Percentiles rank a stretch among this genome's conserved stretches.
phyloP scores from a whole-genome alignment of 2,113 vertebrate species.

The Gnathonemus echidnorhynchus region DNA sequence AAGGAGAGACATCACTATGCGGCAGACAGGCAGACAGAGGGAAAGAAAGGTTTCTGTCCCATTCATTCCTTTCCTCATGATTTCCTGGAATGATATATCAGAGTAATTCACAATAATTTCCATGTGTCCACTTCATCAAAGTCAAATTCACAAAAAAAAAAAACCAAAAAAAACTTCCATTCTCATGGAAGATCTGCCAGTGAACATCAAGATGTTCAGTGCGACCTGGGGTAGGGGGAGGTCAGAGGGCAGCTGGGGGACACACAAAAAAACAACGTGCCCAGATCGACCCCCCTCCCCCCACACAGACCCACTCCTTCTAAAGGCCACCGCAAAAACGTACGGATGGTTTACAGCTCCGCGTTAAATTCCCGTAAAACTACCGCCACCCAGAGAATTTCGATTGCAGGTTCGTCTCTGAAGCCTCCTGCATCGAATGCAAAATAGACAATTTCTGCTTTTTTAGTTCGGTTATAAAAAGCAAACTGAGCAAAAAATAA shows the following conservation, averaged over 20 bases:
- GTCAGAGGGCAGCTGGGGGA: conserved; percentile 3
- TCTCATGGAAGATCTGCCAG: neutral
- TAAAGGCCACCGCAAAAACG: neutral
- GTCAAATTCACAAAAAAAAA: neutral
- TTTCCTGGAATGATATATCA: conserved; percentile 76
- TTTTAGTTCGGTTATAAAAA: neutral
- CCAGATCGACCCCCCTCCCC: neutral
- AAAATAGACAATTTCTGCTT: neutral
- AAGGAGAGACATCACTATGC: conserved; percentile 48
- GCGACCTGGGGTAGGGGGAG: neutral
- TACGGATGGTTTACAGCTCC: neutral
- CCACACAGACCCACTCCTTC: neutral
- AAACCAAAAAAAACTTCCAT: neutral
- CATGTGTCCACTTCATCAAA: neutral
- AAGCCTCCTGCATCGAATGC: neutral
- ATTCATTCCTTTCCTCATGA: conserved; percentile 81
- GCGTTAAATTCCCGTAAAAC: neutral
- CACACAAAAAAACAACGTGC: neutral
- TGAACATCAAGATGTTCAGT: conserved; percentile 28
- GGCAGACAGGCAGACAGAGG: conserved; percentile 61
- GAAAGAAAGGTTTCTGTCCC: conserved; percentile 75
- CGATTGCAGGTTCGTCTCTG: neutral
- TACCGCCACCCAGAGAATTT: neutral
- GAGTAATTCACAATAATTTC: conserved; percentile 64
- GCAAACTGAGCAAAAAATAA: neutral